phyloP scores from a whole-genome alignment of 2,113 vertebrate species.

The Phrynosoma blainvillii region DNA sequence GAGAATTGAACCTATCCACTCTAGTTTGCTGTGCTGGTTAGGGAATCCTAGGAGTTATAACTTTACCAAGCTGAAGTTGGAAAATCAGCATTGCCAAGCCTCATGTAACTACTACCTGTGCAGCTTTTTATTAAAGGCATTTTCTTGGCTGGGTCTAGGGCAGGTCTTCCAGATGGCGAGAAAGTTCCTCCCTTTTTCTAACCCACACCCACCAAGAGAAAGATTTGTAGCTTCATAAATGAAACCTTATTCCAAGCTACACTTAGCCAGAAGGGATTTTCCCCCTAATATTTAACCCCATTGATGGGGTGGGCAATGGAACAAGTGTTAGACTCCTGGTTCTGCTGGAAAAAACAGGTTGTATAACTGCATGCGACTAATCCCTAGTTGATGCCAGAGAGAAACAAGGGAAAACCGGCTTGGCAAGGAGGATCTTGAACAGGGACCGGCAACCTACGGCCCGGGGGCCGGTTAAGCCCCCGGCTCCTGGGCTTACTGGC shows the following conservation, averaged over 20 bases:
- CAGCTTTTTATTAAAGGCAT: not conserved
- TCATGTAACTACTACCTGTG: not conserved
- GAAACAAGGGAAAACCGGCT: constrained; percentile 16
- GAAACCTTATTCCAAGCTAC: not conserved
- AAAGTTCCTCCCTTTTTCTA: not conserved
- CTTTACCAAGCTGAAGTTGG: too few species aligned
- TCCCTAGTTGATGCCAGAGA: not conserved
- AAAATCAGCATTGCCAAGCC: not conserved
- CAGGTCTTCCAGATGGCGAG: not conserved
- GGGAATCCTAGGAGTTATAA: too few species aligned
- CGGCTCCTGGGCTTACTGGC: too few species aligned
- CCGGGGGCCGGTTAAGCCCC: too few species aligned
- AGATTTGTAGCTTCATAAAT: not conserved
- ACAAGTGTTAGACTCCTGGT: not conserved
- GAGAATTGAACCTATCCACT: not conserved
- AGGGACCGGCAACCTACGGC: too few species aligned
- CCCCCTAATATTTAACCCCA: constrained; percentile 23
- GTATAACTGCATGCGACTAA: not conserved
- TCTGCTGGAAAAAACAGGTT: not conserved
- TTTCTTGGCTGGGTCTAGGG: not conserved
- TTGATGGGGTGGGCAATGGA: not conserved
- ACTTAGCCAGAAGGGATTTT: not conserved
- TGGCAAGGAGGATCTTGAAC: not conserved
- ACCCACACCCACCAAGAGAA: not conserved
- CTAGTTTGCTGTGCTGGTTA: too few species aligned